Percentiles rank a stretch among this genome's conserved stretches.
phyloP scores from a whole-genome alignment of 2,113 vertebrate species.

The Dromiciops gliroides region DNA sequence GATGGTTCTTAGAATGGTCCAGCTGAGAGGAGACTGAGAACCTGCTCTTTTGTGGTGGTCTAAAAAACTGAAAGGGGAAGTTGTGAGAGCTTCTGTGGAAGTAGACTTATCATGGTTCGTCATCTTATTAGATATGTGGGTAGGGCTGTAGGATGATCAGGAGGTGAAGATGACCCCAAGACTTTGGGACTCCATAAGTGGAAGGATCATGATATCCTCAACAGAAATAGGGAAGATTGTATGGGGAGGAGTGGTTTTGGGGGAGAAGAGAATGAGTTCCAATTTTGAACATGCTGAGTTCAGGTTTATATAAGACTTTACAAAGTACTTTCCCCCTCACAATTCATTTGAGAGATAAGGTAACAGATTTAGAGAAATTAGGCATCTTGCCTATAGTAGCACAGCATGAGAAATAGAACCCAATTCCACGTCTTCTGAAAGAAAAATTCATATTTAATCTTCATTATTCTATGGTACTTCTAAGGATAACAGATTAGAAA shows the following conservation, averaged over 20 bases:
- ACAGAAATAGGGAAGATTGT: neutral
- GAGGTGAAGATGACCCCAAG: neutral
- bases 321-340: neutral
- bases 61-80: neutral
- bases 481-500: neutral
- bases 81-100: neutral
- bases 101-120: neutral
- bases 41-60: neutral
- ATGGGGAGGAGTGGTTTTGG: neutral
- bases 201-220: neutral
- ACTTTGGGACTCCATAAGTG: neutral
- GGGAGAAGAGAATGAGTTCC: neutral
- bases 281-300: neutral
- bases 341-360: neutral
- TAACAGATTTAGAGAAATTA: neutral
- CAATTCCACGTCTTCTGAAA: neutral
- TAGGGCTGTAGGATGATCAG: neutral
- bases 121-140: neutral
- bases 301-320: neutral
- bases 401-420: neutral
- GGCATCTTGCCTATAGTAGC: neutral
- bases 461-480: neutral
- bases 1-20: neutral
- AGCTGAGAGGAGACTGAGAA: neutral
- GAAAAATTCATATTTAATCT: neutral